Base-by-base conservation (phyloP, 2,888 invertebrate species). In the Crocallis elinguaria region DNA sequence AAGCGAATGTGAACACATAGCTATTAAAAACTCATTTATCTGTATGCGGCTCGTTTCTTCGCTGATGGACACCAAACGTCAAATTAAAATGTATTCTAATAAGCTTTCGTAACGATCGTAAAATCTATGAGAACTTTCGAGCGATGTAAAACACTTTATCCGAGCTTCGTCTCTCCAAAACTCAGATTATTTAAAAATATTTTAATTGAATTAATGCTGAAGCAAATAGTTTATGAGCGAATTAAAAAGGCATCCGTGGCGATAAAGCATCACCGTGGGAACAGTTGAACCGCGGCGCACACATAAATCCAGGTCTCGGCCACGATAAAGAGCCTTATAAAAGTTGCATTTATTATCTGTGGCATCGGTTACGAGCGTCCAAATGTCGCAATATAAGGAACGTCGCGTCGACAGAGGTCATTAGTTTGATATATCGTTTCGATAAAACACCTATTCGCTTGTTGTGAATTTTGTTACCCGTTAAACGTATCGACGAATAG, bases 291-390 rank as follows among this genome's bases (percentile, higher is more conserved):
- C 74, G 72, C 70, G 71, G 72, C 74, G 69, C 73, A 71, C 67
- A 64, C 69, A 79, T 84, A 82, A 84, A 84, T 84, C 75, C 64
- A 55, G 69, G 67, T 65, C 71, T 71, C 64, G 70, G 53, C 59
- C 59, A 67, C 80, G 75, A 82, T 82, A 82, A 84, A 82, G 79
- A 73, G 73, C 66, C 75, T 78, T 82, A 82, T 79, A 82, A 82
- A 82, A 82, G 72, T 80, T 82, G 82, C 81, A 78, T 82, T 81
- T 81, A 82, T 79, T 82, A 80, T 77, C 77, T 73, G 69, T 66
- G 66, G 67, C 69, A 73, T 77, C 67, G 73, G 69, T 71, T 73
- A 68, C 68, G 74, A 66, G 60, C 71, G 63, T 67, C 64, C 64
- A 62, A 70, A 73, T 69, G 67, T 74, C 72, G 75, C 73, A 73